Base-by-base conservation (phyloP, 1,140 invertebrate species). In the Apis dorsata region DNA sequence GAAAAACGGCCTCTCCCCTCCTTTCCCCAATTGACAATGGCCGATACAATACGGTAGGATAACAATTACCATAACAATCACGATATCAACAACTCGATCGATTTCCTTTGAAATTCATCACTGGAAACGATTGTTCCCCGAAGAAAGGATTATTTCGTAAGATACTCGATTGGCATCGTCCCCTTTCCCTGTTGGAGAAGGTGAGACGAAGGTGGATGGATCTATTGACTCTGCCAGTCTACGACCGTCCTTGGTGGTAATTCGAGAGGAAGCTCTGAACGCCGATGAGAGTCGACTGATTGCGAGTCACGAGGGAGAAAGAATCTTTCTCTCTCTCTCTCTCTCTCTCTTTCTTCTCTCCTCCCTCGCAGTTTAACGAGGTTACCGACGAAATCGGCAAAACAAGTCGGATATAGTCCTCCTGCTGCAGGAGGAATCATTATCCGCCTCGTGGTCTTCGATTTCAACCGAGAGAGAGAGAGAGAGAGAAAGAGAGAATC, bases 241-340 rank as follows among this genome's bases (percentile, higher is more conserved):
- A 44, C 65, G 28, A 68, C 13, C 21, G 60, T 73, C 65, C 79
- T 83, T 71, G 70, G 60, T 60, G 68, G 73, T 87, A 87, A 87
- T 87, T 87, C 73, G 73, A 87, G 82, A 84, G 86, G 77, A 87
- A 86, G 81, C 77, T 86, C 79, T 69, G 85, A 77, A 77, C 85
- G 76, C 21, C 76, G 60, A 79, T 57, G 75, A 87, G 86, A 87
- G 83, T 79, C 76, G 86, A 76, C 81, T 87, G 86, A 86, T 87
- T 86, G 85, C 85, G 77, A 86, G 86, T 77, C 85, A 84, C 81
- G 68, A 62, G 73, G 85, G 77, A 84, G 81, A 74, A 80, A 65
- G 71, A 69, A 55, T 51, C 75, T 34, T 68, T 86, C 70, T 62
- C 34, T 4, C 34, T 34, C 3, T 44, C 34, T 44, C 34, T 44